These are phyloP conservation scores for Galerucella calmariensis DNA, from an alignment of 2,888 invertebrate species.

Conservation along the genomic window DNA sequence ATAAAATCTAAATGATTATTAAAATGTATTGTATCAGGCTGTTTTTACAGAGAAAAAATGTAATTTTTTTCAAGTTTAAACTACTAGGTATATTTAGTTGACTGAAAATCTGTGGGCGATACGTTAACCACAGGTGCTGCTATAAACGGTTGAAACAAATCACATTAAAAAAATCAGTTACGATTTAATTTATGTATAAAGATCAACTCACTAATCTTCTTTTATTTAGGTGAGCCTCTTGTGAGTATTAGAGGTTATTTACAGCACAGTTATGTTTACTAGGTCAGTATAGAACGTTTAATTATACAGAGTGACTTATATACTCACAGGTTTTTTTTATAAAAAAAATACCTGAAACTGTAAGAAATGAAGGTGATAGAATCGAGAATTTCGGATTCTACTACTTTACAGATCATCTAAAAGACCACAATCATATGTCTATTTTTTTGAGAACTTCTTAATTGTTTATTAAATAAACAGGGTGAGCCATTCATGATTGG, in stretches of 20 bases:
- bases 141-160: not conserved
- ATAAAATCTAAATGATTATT: too few relatives aligned
- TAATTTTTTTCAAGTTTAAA: not conserved
- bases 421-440: too few relatives aligned
- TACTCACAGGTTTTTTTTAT: too few relatives aligned
- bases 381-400: too few relatives aligned
- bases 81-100: not conserved
- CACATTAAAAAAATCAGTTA: not conserved
- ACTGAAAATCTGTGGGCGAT: not conserved
- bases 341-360: too few relatives aligned
- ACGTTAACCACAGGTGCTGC: not conserved
- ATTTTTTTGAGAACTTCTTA: too few relatives aligned
- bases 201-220: slow-evolving; percentile 1
- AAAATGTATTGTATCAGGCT: too few relatives aligned
- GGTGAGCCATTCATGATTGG: too few relatives aligned
- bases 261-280: not conserved
- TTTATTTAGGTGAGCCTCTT: not conserved
- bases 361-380: too few relatives aligned
- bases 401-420: too few relatives aligned
- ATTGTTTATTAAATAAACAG: too few relatives aligned
- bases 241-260: not conserved
- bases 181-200: slow-evolving; percentile 1
- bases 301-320: not conserved
- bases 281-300: not conserved
- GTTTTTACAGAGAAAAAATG: not conserved